Evolutionary conservation across 2,888 invertebrate species (phyloP), one percentile per base, ranked within the genome.

Genomic region (Drosophila prostipennis): DNA sequence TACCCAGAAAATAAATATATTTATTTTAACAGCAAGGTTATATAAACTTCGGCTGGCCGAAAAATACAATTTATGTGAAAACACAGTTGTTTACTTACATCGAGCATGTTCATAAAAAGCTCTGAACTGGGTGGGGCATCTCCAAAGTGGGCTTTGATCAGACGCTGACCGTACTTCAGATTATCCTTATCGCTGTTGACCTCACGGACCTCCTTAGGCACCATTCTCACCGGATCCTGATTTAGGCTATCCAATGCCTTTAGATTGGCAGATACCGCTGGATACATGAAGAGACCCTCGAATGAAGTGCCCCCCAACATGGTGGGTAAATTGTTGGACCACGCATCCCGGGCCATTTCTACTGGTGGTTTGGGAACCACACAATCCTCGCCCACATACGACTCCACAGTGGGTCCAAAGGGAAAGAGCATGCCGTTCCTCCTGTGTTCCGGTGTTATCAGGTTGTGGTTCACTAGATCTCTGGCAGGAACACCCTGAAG

Each of bases 371-470:
- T 76, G 3, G 89, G 80, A 23, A 89, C 79, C 1, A 91, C 84
- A 72, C 91, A 91, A 39, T 90, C 84, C 0, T 75, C 80, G 34
- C 81, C 85, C 2, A 80, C 51, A 73, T 90, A 92, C 0, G 91
- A 78, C 51, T 92, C 91, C 6, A 91, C 76, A 1, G 82, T 78
- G 29, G 92, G 92, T 1, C 89, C 90, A 65, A 91, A 91, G 3
- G 89, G 54, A 40, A 77, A 88, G 0, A 89, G n/a, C 2, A 80
- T 36, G 2, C 89, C 80, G 40, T 90, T 85, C 10, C 80, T 80
- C 0, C 78, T 72, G 60, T 91, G 90, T 14, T 87, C 83, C 0
- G 74, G 51, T 5, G 74, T 85, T 1, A 90, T 53, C 11, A 92
- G 14, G 49, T 81, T 86, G 39, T 91, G 83, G 37, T 72, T 55